Conservation (phyloP, 2,113 vertebrate genomes). For the Ornithorhynchus anatinus region DNA sequence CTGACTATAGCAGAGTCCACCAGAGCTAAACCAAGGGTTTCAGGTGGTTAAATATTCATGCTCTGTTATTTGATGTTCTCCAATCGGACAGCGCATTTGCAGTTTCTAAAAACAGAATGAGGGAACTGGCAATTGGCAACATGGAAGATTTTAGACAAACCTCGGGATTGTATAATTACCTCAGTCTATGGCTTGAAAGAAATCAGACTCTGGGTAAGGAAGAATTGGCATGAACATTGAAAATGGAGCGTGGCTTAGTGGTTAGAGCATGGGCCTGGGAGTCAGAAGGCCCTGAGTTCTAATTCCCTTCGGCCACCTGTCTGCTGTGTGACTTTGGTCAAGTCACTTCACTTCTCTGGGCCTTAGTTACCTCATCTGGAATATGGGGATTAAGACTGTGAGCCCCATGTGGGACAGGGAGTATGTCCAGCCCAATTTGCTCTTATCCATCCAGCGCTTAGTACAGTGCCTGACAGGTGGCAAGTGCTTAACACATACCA, state of each 20-base stretch:
- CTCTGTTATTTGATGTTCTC: background rate
- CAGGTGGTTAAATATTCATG: conserved; percentile 29
- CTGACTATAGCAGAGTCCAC: background rate
- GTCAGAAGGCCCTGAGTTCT: too few relatives aligned
- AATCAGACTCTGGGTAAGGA: background rate
- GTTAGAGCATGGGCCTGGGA: too few relatives aligned
- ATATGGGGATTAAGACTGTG: too few relatives aligned
- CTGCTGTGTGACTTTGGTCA: too few relatives aligned
- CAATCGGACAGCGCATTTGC: background rate
- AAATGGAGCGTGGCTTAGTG: background rate
- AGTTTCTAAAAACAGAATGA: background rate
- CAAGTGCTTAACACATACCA: too few relatives aligned
- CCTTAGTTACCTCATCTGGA: too few relatives aligned
- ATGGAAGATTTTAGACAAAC: background rate
- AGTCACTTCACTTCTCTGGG: too few relatives aligned
- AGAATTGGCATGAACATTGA: background rate
- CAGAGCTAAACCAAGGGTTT: background rate
- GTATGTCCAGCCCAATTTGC: too few relatives aligned
- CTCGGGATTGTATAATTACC: background rate
- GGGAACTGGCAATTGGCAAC: background rate
- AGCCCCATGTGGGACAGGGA: too few relatives aligned
- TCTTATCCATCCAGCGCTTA: too few relatives aligned
- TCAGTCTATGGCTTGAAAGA: background rate
- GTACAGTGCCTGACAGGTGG: too few relatives aligned
- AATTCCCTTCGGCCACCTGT: too few relatives aligned